phyloP scores from a whole-genome alignment of 1,140 invertebrate genomes.

The Heliconius eleuchia region DNA sequence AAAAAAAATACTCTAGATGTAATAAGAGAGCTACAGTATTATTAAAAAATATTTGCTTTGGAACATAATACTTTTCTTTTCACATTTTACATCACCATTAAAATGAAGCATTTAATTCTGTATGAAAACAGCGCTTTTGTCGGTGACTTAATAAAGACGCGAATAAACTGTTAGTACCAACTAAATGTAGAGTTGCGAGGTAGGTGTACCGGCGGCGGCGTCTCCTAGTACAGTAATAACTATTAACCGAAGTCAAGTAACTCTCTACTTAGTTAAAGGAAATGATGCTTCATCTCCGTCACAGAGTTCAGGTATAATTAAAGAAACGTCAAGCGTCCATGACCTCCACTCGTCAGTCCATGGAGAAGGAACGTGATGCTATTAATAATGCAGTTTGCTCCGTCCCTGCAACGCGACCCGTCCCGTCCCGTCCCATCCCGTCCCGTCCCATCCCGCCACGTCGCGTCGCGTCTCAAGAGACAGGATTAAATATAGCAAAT shows the following conservation, averaged over 20 bases:
- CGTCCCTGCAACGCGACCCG: neutral
- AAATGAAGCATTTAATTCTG: neutral
- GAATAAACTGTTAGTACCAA: neutral
- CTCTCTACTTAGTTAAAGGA: neutral
- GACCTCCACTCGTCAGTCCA: neutral
- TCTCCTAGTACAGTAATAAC: neutral
- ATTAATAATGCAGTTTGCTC: neutral
- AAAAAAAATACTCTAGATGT: too few relatives aligned
- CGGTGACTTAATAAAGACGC: neutral
- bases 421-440: too few relatives aligned
- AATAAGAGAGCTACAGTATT: too few relatives aligned
- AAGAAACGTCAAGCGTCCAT: constrained; percentile 1
- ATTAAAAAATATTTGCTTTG: too few relatives aligned
- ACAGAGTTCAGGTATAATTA: constrained; percentile 2
- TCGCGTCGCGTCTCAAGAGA: neutral
- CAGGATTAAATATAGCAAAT: neutral
- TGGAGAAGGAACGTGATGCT: neutral
- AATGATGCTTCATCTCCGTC: neutral
- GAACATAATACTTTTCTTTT: neutral
- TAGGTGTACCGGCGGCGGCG: neutral
- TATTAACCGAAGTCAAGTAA: neutral
- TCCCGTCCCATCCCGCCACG: neutral
- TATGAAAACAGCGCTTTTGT: neutral
- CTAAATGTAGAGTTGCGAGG: neutral
- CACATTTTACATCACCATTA: neutral